A percentile compares a stretch with the other conserved stretches of the same genome.
phyloP scores from a whole-genome alignment of 2,113 vertebrate species.

The Anas platyrhynchos region DNA sequence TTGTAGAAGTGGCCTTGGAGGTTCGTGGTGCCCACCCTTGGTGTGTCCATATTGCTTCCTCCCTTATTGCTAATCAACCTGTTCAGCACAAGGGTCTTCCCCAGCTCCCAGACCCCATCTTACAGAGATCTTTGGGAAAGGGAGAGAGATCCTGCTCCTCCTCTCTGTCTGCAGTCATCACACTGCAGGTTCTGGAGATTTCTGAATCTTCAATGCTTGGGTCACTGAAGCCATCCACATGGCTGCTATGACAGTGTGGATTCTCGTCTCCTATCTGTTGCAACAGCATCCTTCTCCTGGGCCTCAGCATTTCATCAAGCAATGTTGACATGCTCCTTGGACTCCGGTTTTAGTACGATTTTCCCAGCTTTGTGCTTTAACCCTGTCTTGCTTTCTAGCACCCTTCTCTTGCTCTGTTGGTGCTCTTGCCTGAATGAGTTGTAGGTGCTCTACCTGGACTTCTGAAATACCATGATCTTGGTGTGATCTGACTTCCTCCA shows the following conservation, averaged over 20 bases:
- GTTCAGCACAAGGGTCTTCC: background rate
- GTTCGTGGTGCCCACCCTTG: background rate
- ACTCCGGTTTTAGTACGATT: rapidly evolving
- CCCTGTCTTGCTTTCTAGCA: background rate
- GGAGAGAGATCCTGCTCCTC: background rate
- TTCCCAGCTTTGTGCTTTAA: background rate
- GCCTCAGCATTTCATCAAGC: rapidly evolving
- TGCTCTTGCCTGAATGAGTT: background rate
- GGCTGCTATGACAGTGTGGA: background rate
- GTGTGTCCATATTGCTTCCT: background rate
- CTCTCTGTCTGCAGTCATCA: background rate
- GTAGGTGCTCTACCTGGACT: background rate
- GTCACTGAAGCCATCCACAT: background rate
- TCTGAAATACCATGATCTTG: rapidly evolving
- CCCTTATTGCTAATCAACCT: rapidly evolving
- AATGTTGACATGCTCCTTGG: background rate
- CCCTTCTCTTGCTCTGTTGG: background rate
- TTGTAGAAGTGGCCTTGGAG: no score
- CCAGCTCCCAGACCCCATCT: background rate
- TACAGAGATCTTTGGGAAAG: background rate
- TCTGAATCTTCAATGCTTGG: rapidly evolving
- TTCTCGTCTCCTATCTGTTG: background rate
- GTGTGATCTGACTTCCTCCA: background rate
- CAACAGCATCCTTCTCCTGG: background rate
- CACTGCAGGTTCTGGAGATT: background rate